Base-by-base conservation (phyloP, 2,888 invertebrate genomes). In the Dendrolimus pini region DNA sequence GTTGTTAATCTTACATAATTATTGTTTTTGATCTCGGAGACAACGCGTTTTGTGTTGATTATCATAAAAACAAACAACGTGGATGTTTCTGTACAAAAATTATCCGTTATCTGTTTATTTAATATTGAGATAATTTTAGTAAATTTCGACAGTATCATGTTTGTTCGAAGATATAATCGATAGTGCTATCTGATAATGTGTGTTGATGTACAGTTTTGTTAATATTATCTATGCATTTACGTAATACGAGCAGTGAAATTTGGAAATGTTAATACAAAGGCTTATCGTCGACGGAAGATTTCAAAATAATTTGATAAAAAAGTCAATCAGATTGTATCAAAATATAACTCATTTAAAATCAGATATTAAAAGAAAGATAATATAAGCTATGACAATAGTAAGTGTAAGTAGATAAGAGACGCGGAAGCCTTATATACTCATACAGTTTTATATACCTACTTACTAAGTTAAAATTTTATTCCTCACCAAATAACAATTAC, bases 71-170 rank as follows among this genome's bases (percentile, higher is more conserved):
- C 65, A 67, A 75, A 68, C 65, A 69, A 58, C 56, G 55, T 53
- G 55, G 41, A 57, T 59, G 59, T 60, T 64, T 64, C 58, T 63
- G 62, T 66, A 67, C 62, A 62, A 60, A 63, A 65, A 63, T 59
- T 63, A 62, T 54, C 12, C 42, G 62, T 64, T 76, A 75, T 76
- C 72, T 60, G 41, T 58, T 60, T 55, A 63, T 68, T 69, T 65
- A 68, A 68, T 62, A 58, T 54, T 42, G 30, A 63, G 74, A 70
- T 75, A 75, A 69, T 65, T 68, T 62, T 58, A 63, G 61, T 67
- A 71, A n/a, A 73, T 75, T 77, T 74, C 59, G 68, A 61, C 66
- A 67, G 59, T 68, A 68, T 69, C 63, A 58, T 57, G 55, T 63
- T 61, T 60, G 56, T 58, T 41, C 53, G 56, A 60, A 59, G 59